Base-by-base conservation (phyloP, 2,113 vertebrate genomes). In the Eurystomus gularis region DNA sequence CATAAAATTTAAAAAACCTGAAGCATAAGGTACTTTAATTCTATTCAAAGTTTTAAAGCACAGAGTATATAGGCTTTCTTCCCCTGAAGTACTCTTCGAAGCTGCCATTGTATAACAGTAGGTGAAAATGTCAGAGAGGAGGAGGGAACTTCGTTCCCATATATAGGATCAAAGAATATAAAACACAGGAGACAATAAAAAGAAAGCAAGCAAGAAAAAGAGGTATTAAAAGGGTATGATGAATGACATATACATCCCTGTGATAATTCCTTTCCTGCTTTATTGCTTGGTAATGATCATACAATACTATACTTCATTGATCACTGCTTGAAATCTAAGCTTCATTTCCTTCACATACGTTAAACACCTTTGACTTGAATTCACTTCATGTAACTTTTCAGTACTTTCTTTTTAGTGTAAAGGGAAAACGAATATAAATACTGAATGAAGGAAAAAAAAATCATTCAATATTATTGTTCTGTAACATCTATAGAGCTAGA, bases 301-400 rank as follows among this genome's bases (percentile, higher is more conserved):
- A 97, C 97, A 97, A 94, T 96, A 96, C 93, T 94, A 85, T 94
- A 97, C 95, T 97, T 95, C 97, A 97, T 96, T 97, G 97, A 97
- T 97, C 97, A 97, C 96, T 81, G 97, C 97, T 97, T 97, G 96
- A 97, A 97, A 97, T 96, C 96, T 89, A 97, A 97, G 97, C 96
- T 97, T 97, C 96, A 96, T 97, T 97, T 97, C 97, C 96, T 96
- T 93, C 95, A 96, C 96, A 97, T 96, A 97, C 82, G 82, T 97
- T 97, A 91, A 97, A 94, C 95, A 97, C 96, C 96, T 97, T 97
- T 97, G 97, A 97, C 96, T 96, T 68, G 87, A 97, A 97, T 97
- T 97, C 97, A 94, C 92, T 97, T 97, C 93, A 97, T 95, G 92
- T 93, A 97, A 97, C 96, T 97, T 97, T 96, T 96, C 96, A 96